Evolutionary conservation across 2,888 invertebrate genomes (phyloP).

Genomic region (Nomada ruficornis): DNA sequence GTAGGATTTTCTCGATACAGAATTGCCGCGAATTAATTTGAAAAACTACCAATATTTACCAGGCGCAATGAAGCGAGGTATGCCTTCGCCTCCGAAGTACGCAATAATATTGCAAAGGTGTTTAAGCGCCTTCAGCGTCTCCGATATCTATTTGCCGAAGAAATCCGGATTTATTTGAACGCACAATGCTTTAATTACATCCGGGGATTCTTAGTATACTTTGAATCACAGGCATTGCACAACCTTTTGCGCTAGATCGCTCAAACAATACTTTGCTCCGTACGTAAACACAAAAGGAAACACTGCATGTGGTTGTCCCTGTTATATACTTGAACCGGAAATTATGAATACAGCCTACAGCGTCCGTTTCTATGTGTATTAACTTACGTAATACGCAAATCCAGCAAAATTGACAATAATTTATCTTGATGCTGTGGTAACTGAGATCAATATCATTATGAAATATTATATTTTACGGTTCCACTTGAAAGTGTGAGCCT

Average conservation of each 20-base stretch:
- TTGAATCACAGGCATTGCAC: slow-evolving; percentile 52
- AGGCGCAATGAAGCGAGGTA: no score
- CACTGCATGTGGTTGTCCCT: slow-evolving; percentile 3
- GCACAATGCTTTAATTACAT: slow-evolving; percentile 43
- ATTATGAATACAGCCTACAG: slow-evolving; percentile 16
- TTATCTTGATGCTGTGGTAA: not conserved
- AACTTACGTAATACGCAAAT: not conserved
- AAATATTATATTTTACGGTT: no score
- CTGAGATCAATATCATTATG: no score
- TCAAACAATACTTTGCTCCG: slow-evolving; percentile 23
- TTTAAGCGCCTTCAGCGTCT: not conserved
- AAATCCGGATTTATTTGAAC: slow-evolving; percentile 28
- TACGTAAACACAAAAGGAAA: slow-evolving; percentile 22
- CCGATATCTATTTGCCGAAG: slow-evolving; percentile 1
- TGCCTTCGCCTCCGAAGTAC: no score
- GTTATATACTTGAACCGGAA: slow-evolving; percentile 37
- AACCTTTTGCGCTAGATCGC: slow-evolving; percentile 44
- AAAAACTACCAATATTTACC: no score
- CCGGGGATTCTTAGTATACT: slow-evolving; percentile 46
- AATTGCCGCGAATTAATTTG: no score
- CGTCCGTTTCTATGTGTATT: not conserved
- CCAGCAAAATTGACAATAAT: not conserved
- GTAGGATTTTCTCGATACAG: no score
- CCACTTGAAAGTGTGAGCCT: no score
- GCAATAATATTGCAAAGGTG: no score